phyloP scores from a whole-genome alignment of 2,113 vertebrate species.

The Melanerpes aurifrons region DNA sequence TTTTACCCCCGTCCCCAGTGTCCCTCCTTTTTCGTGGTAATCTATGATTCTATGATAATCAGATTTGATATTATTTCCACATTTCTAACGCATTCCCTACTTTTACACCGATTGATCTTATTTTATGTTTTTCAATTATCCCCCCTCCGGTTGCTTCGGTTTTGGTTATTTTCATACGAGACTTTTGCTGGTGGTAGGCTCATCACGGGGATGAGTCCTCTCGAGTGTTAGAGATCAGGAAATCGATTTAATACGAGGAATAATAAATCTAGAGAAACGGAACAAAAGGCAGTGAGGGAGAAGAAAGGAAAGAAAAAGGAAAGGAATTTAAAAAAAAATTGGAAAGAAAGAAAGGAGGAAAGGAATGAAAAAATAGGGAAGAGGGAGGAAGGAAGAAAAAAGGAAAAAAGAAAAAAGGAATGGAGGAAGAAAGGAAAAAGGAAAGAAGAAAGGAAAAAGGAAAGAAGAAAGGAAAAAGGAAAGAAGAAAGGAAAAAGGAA shows the following conservation, averaged over 20 bases:
- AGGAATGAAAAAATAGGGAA: not conserved
- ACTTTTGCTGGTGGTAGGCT: no score
- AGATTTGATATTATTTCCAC: not conserved
- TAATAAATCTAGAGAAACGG: not conserved
- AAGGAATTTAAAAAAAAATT: not conserved
- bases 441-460: not conserved
- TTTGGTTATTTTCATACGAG: no score
- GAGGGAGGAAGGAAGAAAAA: not conserved
- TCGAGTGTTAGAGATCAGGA: not conserved
- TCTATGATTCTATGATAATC: not conserved
- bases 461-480: not conserved
- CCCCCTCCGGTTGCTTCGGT: no score
- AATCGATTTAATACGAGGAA: not conserved
- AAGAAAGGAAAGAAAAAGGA: not conserved
- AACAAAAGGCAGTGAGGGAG: not conserved
- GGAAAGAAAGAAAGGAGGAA: not conserved
- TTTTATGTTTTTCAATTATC: not conserved
- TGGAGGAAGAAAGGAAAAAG: no score
- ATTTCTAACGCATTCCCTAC: not conserved
- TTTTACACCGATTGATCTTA: not conserved
- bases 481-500: rapidly evolving
- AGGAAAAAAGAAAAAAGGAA: not conserved
- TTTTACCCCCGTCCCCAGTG: not conserved
- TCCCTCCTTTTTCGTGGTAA: not conserved
- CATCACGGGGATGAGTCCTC: not conserved